Conservation (phyloP, 2,888 invertebrate genomes). For the Schrankia costaestrigalis region DNA sequence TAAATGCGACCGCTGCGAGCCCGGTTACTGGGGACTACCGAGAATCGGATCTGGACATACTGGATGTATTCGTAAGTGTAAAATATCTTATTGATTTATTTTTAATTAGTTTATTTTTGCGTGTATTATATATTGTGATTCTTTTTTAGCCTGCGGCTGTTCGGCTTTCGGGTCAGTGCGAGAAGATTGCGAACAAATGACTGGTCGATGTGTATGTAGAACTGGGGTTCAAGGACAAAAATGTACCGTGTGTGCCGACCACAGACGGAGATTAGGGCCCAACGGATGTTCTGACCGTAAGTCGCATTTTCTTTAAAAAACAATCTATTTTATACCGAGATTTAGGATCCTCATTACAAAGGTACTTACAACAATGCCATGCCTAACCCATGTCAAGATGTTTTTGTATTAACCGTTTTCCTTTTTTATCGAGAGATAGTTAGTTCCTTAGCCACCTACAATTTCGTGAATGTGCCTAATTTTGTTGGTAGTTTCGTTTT, state of each 20-base stretch:
- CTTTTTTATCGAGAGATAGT: slow-evolving; percentile 22
- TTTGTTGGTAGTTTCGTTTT: slow-evolving; percentile 11
- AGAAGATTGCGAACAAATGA: slow-evolving; percentile 96
- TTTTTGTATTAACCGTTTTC: slow-evolving; percentile 39
- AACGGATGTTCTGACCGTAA: slow-evolving; percentile 81
- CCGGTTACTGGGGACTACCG: slow-evolving; percentile 95
- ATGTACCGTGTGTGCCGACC: slow-evolving; percentile 90
- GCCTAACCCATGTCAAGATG: slow-evolving; percentile 46
- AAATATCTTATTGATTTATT: not conserved
- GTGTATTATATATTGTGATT: slow-evolving; percentile 3
- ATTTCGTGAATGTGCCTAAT: slow-evolving; percentile 17
- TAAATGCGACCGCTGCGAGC: slow-evolving; percentile 93
- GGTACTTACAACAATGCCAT: slow-evolving; percentile 36
- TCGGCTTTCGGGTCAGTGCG: slow-evolving; percentile 93
- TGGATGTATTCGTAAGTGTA: slow-evolving; percentile 87
- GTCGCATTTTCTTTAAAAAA: slow-evolving; percentile 37
- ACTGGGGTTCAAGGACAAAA: slow-evolving; percentile 92
- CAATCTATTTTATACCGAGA: slow-evolving; percentile 26
- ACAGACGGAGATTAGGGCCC: slow-evolving; percentile 88
- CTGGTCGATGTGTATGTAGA: slow-evolving; percentile 93
- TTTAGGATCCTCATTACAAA: slow-evolving; percentile 34
- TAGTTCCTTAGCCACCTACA: slow-evolving; percentile 15
- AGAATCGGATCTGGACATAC: slow-evolving; percentile 88
- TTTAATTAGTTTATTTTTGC: not conserved
- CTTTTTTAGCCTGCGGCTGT: slow-evolving; percentile 89